Conservation (phyloP, 2,888 invertebrate species). For the Hirudinaria manillensis region DNA sequence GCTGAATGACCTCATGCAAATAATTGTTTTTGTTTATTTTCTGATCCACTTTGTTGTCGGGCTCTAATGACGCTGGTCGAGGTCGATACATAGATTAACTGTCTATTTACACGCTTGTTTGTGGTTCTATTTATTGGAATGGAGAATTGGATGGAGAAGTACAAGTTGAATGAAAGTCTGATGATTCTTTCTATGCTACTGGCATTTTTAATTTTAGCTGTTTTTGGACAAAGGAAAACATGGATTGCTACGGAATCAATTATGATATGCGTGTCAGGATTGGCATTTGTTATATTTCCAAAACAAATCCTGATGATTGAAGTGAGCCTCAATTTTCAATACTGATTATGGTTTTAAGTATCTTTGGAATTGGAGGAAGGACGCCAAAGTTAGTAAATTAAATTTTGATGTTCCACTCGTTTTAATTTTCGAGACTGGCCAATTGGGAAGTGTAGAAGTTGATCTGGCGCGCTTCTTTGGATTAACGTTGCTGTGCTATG, state of each 20-base stretch:
- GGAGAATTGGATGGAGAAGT: slow-evolving; percentile 32
- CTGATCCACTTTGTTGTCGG: too few species aligned
- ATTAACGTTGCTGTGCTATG: slow-evolving; percentile 32
- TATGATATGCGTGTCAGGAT: slow-evolving; percentile 32
- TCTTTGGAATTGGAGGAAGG: not conserved
- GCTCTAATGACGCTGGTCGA: too few species aligned
- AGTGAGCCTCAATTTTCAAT: not conserved
- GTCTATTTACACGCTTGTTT: too few species aligned
- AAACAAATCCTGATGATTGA: not conserved
- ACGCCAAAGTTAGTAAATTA: too few species aligned
- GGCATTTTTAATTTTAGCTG: slow-evolving; percentile 38
- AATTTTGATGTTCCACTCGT: too few species aligned
- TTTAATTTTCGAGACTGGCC: slow-evolving; percentile 32
- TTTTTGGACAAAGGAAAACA: slow-evolving; percentile 35
- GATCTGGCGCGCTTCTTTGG: slow-evolving; percentile 34
- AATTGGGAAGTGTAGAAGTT: slow-evolving; percentile 30
- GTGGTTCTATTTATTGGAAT: not conserved
- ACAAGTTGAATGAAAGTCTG: slow-evolving; percentile 34
- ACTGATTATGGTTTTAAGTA: not conserved
- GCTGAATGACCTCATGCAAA: too few species aligned
- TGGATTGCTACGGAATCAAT: slow-evolving; percentile 38
- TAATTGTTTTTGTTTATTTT: too few species aligned
- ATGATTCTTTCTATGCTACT: slow-evolving; percentile 34
- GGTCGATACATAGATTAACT: too few species aligned
- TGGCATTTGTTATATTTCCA: slow-evolving; percentile 29